These are phyloP conservation scores for Salvator merianae DNA, from an alignment of 2,113 vertebrate genomes.

Conservation along the genomic window DNA sequence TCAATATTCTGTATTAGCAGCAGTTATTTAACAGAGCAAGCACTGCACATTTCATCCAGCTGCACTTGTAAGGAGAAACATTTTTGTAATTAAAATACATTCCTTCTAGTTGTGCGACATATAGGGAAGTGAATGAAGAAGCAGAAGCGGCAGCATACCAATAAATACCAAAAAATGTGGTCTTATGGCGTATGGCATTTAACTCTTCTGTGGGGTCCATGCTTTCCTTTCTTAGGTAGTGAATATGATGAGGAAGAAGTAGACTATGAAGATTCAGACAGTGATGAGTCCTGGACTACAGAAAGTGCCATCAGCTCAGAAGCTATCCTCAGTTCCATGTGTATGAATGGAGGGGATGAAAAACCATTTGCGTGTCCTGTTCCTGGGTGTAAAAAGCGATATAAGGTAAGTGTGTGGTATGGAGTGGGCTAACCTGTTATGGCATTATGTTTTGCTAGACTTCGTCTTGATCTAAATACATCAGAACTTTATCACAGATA, in stretches of 20 bases:
- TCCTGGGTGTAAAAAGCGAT: constrained; percentile 98
- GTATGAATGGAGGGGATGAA: constrained; percentile 97
- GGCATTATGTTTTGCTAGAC: neutral
- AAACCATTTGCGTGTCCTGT: constrained; percentile 98
- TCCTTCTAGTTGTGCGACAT: constrained; percentile 30
- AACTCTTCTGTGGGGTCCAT: constrained; percentile 32
- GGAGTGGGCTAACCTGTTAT: neutral
- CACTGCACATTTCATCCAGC: constrained; percentile 38
- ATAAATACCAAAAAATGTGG: constrained; percentile 48
- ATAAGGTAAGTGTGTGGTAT: constrained; percentile 81
- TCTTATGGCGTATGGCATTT: constrained; percentile 17
- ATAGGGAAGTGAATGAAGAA: constrained; percentile 43
- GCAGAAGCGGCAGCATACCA: constrained; percentile 15
- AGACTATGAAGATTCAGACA: constrained; percentile 98
- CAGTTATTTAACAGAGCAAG: constrained; percentile 49
- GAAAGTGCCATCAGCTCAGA: constrained; percentile 99
- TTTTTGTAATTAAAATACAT: constrained; percentile 43
- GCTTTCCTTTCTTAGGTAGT: constrained; percentile 79
- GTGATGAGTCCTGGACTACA: constrained; percentile 97
- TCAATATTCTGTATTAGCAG: constrained; percentile 33
- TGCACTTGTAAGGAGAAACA: constrained; percentile 34
- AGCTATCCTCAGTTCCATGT: constrained; percentile 98
- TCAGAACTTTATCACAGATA: neutral
- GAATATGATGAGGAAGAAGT: constrained; percentile 97
- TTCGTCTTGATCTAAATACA: neutral